phyloP scores from a whole-genome alignment of 2,113 vertebrate genomes.

The Bostrychus sinensis region DNA sequence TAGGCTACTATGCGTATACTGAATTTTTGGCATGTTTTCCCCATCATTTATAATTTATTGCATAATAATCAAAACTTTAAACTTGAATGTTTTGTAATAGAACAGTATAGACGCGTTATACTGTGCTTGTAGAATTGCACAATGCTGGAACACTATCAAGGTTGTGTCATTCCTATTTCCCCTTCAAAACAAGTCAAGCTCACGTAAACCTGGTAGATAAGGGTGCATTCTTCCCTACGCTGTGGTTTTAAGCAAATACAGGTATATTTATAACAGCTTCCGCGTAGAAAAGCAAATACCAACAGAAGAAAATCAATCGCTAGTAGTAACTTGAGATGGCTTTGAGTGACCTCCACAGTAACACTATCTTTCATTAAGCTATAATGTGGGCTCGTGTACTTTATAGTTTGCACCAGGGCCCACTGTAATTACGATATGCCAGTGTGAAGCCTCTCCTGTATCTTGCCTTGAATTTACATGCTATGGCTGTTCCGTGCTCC shows the following conservation, averaged over 20 bases:
- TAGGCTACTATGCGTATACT: no score
- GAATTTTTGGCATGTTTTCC: no score
- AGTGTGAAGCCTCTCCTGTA: neutral
- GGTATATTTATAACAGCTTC: neutral
- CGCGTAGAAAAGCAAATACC: neutral
- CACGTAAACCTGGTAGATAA: neutral
- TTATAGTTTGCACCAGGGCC: neutral
- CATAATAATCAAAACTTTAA: no score
- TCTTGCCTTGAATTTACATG: neutral
- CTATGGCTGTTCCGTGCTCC: conserved; percentile 37
- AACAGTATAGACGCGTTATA: no score
- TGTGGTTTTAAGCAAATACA: neutral
- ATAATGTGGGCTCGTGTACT: neutral
- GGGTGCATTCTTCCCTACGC: neutral
- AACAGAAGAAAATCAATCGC: conserved; percentile 27
- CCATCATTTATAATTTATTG: no score
- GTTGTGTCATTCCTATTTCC: neutral
- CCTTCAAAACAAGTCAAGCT: neutral
- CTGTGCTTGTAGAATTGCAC: neutral
- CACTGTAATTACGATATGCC: neutral
- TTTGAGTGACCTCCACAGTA: neutral
- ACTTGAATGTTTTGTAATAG: no score
- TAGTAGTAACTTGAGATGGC: conserved; percentile 35
- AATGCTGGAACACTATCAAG: neutral
- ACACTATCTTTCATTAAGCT: neutral